Conservation (phyloP, 2,888 invertebrate species). For the Pollenia griseotomentosa region DNA sequence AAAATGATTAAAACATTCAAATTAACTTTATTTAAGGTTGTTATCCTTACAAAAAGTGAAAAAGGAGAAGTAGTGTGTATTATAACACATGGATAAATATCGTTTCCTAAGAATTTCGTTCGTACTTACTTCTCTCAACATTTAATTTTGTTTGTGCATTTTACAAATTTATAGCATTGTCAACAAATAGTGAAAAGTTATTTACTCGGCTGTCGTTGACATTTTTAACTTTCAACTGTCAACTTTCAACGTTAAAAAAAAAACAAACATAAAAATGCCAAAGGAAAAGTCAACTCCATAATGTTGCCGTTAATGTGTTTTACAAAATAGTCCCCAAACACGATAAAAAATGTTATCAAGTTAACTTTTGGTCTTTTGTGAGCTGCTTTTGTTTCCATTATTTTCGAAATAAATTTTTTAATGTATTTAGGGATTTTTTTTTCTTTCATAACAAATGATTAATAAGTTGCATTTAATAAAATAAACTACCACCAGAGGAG, state of each 20-base stretch:
- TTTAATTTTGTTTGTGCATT: slow-evolving; percentile 28
- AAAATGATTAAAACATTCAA: slow-evolving; percentile 58
- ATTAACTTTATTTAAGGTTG: slow-evolving; percentile 54
- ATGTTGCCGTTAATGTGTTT: slow-evolving; percentile 58
- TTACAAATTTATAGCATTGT: slow-evolving; percentile 73
- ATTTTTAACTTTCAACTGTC: slow-evolving; percentile 69
- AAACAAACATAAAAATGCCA: background rate
- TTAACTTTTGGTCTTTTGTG: slow-evolving; percentile 26
- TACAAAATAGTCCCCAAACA: slow-evolving; percentile 67
- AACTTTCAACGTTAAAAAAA: slow-evolving; percentile 40
- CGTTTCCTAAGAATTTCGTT: slow-evolving; percentile 31
- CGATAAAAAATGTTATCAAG: slow-evolving; percentile 43
- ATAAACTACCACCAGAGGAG: slow-evolving; percentile 58
- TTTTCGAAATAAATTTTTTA: slow-evolving; percentile 30
- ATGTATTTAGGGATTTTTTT: slow-evolving; percentile 25
- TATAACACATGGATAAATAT: background rate
- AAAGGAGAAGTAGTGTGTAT: background rate
- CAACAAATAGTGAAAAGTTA: slow-evolving; percentile 74
- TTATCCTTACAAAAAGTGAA: slow-evolving; percentile 38
- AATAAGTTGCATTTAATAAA: slow-evolving; percentile 72
- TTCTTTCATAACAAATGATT: slow-evolving; percentile 61
- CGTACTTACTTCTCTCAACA: background rate
- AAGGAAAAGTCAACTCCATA: slow-evolving; percentile 23
- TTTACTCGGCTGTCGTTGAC: slow-evolving; percentile 71
- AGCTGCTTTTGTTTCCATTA: background rate